phyloP scores from a whole-genome alignment of 1,140 invertebrate genomes.

The Glossosoma conforme region DNA sequence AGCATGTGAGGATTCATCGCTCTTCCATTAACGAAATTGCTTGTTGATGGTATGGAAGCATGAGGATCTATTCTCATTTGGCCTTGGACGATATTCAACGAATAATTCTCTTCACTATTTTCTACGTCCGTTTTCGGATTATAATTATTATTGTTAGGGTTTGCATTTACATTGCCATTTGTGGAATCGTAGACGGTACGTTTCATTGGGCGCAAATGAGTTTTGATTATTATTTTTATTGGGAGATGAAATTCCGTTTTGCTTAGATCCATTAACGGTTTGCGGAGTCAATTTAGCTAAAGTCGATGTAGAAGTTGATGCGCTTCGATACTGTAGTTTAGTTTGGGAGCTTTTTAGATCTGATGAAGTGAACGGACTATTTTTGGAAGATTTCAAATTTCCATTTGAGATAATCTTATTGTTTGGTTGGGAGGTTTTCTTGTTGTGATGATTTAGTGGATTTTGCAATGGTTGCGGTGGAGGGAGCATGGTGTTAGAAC shows the following conservation, averaged over 20 bases:
- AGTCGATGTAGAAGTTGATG: conserved; percentile 30
- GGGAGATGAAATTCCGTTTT: conserved; percentile 15
- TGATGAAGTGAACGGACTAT: conserved; percentile 5
- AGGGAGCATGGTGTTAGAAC: background rate
- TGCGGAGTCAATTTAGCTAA: conserved; percentile 36
- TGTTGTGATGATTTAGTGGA: conserved; percentile 3
- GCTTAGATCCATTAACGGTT: conserved; percentile 33
- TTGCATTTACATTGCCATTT: conserved; percentile 30
- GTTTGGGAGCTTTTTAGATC: conserved; percentile 17
- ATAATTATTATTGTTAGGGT: conserved; percentile 31
- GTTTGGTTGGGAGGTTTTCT: conserved; percentile 3
- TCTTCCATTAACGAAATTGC: conserved; percentile 12
- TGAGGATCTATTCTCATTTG: conserved; percentile 49
- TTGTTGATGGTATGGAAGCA: conserved; percentile 17
- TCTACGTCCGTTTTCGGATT: conserved; percentile 26
- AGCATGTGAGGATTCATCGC: conserved; percentile 24
- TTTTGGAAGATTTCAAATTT: conserved; percentile 13
- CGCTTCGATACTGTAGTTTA: conserved; percentile 4
- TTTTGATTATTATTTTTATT: conserved; percentile 10
- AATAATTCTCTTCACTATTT: conserved; percentile 38
- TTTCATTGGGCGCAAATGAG: conserved; percentile 48
- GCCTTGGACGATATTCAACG: conserved; percentile 49
- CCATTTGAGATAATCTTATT: conserved; percentile 16
- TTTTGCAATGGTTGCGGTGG: conserved; percentile 1
- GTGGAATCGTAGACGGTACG: conserved; percentile 50